Evolutionary conservation across 2,797 vertebrate species (phyloP), one percentile per base, ranked within the genome.

Genomic region (Lagocephalus sceleratus): DNA sequence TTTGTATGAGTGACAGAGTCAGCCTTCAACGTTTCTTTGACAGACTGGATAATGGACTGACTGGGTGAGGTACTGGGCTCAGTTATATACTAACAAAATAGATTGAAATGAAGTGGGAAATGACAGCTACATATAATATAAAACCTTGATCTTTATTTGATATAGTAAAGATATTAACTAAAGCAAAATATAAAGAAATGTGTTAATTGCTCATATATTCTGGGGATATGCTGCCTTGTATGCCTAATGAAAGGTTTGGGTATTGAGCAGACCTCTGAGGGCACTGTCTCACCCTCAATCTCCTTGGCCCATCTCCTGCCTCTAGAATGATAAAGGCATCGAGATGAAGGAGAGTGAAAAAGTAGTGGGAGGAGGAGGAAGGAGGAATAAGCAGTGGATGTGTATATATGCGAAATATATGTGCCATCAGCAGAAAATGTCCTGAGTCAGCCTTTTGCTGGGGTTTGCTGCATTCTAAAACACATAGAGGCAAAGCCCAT

Each of bases 401-500:
- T 87, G 85, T 86, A 84, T 88, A 85, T 87, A 85, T 83, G 82
- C 85, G 85, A 88, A 88, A 88, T 91, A 90, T 90, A 80, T 84
- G 87, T 85, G 35, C 43, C 72, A 82, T 92, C 91, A 92, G 91
- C 91, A 88, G 76, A 82, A 92, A 88, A 87, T 71, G 48, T 56
- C 51, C 90, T 90, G 89, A 92, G 78, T 91, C 90, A 91, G 89
- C 90, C 57, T 52, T 85, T 84, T 69, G 81, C 71, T 16, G 63
- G 82, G 84, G 87, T 83, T 79, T 81, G 85, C 88, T 73, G 89
- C 88, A 89, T 91, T 88, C 90, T 91, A 92, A 92, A 92, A 92
- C 90, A 91, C 88, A 88, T 81, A 86, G 87, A 89, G 85, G 88
- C 87, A 88, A 90, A 88, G 88, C 82, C 87, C 87, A 92, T 92